Evolutionary conservation across 2,888 invertebrate genomes (phyloP), one percentile per base, ranked within the genome.

Genomic region (Lepidochrysops patricia): DNA sequence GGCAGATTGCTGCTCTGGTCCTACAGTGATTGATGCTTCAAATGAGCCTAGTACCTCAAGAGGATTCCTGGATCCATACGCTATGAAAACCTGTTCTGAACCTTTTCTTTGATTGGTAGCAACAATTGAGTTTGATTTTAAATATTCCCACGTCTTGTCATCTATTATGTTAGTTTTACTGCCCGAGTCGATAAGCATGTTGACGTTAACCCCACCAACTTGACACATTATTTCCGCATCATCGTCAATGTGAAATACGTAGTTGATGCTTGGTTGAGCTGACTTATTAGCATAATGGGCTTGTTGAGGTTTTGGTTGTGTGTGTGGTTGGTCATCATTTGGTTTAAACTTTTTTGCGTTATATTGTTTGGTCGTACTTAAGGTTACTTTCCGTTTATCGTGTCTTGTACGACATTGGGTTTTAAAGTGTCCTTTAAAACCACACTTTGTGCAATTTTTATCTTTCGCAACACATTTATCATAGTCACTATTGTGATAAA

Each of bases 151-250:
- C 2, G 61, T 50, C 26, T 59, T 49, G 6, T 59, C 37, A n/a
- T 57, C 59, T 19, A 62, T 52, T 48, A 62, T n/a, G 29, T 62
- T 59, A 3, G 25, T 26, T 23, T 59, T 49, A 23, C 63, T 64
- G 0, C 64, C 67, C 0, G 67, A 69, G 50, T 67, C 67, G n/a
- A 66, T 60, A 2, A 67, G 48, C 67, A 67, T 67, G 34, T 34
- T 34, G 1, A 34, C 34, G 9, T 34, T 34, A 1, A 49, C 34
- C 13, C 63, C 60, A n/a, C 63, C 61, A 6, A 63, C 25, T 19
- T 15, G 2, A 49, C 63, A 60, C 1, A 2, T 15, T 9, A 60
- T 9, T n/a, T 15, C 49, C 27, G 50, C 58, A 29, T 62, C 29
- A 58, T 63, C 32, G n/a, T 58, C 9, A 1, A 64, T 32, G 25